Evolutionary conservation across 1,140 invertebrate genomes (phyloP).

Genomic region (Brachionus rotundiformis): DNA sequence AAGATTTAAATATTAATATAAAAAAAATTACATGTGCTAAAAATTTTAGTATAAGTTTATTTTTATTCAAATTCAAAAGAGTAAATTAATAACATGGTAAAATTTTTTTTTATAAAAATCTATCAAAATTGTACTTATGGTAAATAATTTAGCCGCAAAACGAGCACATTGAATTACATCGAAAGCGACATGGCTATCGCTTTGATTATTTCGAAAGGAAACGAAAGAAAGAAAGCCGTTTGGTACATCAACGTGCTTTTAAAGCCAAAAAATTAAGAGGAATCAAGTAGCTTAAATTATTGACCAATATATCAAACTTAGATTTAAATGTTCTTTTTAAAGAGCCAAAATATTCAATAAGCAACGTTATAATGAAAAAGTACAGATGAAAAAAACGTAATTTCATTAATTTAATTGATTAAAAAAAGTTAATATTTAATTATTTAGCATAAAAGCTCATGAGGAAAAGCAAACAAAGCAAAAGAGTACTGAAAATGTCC

Average conservation of each 20-base stretch:
- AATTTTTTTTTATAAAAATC: background rate
- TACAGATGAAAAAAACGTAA: conserved; percentile 94
- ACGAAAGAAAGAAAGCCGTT: conserved; percentile 88
- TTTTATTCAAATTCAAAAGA: background rate
- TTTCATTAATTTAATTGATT: background rate
- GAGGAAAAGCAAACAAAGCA: conserved; percentile 74
- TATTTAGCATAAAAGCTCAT: conserved; percentile 64
- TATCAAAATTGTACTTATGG: background rate
- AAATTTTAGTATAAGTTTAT: conserved; percentile 6
- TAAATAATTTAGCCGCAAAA: conserved; percentile 80
- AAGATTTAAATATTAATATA: background rate
- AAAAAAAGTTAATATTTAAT: background rate
- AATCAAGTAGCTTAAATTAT: conserved; percentile 71
- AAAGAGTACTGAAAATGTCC: conserved; percentile 72
- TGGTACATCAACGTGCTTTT: conserved; percentile 82
- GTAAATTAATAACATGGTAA: conserved; percentile 8
- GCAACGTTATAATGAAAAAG: conserved; percentile 92
- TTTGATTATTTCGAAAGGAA: conserved; percentile 95
- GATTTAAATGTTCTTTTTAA: conserved; percentile 8
- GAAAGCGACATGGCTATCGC: conserved; percentile 89
- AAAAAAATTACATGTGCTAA: conserved; percentile 19
- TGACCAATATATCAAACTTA: background rate
- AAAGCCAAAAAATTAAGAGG: conserved; percentile 88
- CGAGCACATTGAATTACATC: conserved; percentile 97
- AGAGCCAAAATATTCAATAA: conserved; percentile 94